Evolutionary conservation across 2,113 vertebrate genomes (phyloP), one percentile per base, ranked within the genome.

Genomic region (Peromyscus polionotus): DNA sequence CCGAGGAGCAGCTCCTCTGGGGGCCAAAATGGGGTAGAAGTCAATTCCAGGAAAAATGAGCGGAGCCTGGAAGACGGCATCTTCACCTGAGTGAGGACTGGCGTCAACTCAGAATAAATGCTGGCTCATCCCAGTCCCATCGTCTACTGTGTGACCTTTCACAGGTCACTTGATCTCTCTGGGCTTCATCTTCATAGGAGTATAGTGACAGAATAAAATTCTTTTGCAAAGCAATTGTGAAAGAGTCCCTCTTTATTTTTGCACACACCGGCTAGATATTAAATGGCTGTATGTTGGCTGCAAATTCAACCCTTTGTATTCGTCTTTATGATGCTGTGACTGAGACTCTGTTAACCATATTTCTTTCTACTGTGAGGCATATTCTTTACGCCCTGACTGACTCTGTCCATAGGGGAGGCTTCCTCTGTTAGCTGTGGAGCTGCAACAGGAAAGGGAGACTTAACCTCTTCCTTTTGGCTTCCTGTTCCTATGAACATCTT

Each of bases 191-290:
- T 11, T 86, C 51, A 76, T 22, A 5, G 48, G 24, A 42, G 5
- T 92, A 45, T 54, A 77, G 88, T 61, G 28, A 85, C 24, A 90
- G 79, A 81, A 48, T 87, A 81, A 54, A 94, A 86, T 87, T 51
- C 36, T 75, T 39, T 76, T 86, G n/a, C 54, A 63, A 92, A 70
- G 24, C 39, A 54, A 76, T 76, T 77, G 48, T 85, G 51, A 85
- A 20, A 36, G 76, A 86, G 54, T 14, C 7, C 8, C 36, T 39
- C 9, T 59, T 59, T 76, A 6, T 72, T 72, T 86, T 70, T 88
- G 76, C 16, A 31, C 24, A 5, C 51, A 88, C 36, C 13, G 6
- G 28, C 28, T 42, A 70, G 9, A 65, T 90, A 39, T 42, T 75
- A 83, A 68, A 76, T 86, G 14, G 68, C 36, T 14, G 0, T n/a